Percentiles rank a stretch among this genome's conserved stretches.
phyloP scores from a whole-genome alignment of 2,888 invertebrate species.

The Toxonevra muliebris region DNA sequence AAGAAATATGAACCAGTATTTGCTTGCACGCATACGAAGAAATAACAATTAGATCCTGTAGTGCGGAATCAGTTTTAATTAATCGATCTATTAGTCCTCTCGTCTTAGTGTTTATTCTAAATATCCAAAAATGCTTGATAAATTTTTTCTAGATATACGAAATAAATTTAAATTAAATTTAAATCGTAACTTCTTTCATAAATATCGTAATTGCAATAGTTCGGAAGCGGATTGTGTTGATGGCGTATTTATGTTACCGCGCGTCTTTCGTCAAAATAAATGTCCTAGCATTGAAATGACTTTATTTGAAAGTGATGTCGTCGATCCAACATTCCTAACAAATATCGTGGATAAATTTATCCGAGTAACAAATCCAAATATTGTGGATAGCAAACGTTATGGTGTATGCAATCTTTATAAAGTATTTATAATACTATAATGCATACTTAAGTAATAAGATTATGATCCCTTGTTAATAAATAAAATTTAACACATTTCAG shows the following conservation, averaged over 20 bases:
- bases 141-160: slow-evolving; percentile 38
- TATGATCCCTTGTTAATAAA: neutral
- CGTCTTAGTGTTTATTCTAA: neutral
- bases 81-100: neutral
- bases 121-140: slow-evolving; percentile 42
- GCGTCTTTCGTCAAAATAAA: slow-evolving; percentile 46
- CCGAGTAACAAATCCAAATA: slow-evolving; percentile 67
- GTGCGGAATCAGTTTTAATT: neutral
- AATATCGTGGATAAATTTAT: slow-evolving; percentile 70
- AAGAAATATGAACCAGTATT: slow-evolving; percentile 11
- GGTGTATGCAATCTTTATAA: slow-evolving; percentile 40
- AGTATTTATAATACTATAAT: neutral
- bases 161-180: slow-evolving; percentile 38
- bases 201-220: slow-evolving; percentile 39
- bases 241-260: slow-evolving; percentile 49
- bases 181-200: slow-evolving; percentile 37
- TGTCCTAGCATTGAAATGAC: slow-evolving; percentile 45
- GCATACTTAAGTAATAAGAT: neutral
- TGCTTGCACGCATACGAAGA: slow-evolving; percentile 3
- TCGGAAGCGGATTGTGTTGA: slow-evolving; percentile 47
- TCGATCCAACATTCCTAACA: slow-evolving; percentile 66
- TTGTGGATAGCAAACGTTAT: slow-evolving; percentile 59
- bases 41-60: slow-evolving; percentile 12
- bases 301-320: slow-evolving; percentile 42
- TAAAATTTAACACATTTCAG: slow-evolving; percentile 66